Evolutionary conservation across 2,888 invertebrate genomes (phyloP), one percentile per base, ranked within the genome.

Genomic region (Iselma pallidipennis): DNA sequence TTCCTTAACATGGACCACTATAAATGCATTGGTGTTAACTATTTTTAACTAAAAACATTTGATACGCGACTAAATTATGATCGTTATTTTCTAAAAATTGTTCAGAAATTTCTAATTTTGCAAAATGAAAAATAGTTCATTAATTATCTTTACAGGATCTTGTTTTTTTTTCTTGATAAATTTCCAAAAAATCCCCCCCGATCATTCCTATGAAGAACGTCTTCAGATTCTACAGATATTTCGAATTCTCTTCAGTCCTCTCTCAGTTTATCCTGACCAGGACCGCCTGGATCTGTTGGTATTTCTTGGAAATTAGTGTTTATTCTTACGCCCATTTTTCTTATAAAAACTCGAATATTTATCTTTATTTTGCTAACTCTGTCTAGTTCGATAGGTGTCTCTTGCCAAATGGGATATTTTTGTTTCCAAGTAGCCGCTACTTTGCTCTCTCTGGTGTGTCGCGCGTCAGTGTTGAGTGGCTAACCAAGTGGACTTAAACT

Each of bases 351-450:
- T 63, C 70, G 73, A 74, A 75, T 75, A 77, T 78, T 79, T 79
- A 78, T 80, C 78, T 77, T 73, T 78, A 78, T 78, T 80, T 77
- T 77, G 76, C 76, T 76, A 75, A 73, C 74, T 78, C 78, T 75
- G 80, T 79, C 79, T 78, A 76, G 76, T 74, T 76, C 72, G 68
- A 68, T 71, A 71, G 74, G 78, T 79, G 80, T 78, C 80, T 78
- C 78, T 80, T 82, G 82, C 82, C 82, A 82, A 82, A 81, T 80
- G 78, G 78, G 81, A 81, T 82, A 82, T 82, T 82, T 82, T 82
- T 80, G 81, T 81, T 79, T 72, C 77, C 70, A 75, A 74, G 75
- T 75, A 73, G 73, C 73, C 70, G 76, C 76, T 70, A 64, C 75
- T 74, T 68, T 71, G 74, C 71, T 74, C 73, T 75, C 72, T 77